Evolutionary conservation across 2,113 vertebrate genomes (phyloP).

Genomic region (Notechis scutatus): DNA sequence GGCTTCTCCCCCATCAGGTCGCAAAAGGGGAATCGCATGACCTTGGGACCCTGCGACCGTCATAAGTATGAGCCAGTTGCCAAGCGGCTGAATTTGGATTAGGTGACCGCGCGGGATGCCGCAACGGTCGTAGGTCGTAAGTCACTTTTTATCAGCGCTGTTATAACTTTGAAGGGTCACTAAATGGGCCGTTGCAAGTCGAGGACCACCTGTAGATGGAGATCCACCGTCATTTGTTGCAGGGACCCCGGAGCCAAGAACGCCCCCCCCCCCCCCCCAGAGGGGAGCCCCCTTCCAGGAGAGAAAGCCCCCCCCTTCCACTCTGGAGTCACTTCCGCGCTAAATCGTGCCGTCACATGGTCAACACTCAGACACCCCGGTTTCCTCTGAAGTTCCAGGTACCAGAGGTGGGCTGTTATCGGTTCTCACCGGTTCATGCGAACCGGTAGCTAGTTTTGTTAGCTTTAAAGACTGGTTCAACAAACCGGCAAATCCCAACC

Average conservation of each 20-base stretch:
- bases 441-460: too few relatives aligned
- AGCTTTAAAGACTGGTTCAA: too few relatives aligned
- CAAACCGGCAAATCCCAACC: too few relatives aligned
- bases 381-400: not conserved
- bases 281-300: not conserved
- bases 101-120: rapidly evolving
- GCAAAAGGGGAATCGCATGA: not conserved
- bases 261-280: not conserved
- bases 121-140: not conserved
- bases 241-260: not conserved
- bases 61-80: not conserved
- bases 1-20: not conserved
- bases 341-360: not conserved
- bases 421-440: too few relatives aligned
- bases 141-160: not conserved
- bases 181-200: not conserved
- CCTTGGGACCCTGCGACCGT: not conserved
- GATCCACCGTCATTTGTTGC: not conserved
- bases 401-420: too few relatives aligned
- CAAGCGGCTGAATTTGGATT: not conserved
- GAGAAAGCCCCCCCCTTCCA: not conserved
- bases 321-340: not conserved
- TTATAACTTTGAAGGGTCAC: not conserved
- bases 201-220: not conserved
- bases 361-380: rapidly evolving